phyloP scores from a whole-genome alignment of 2,888 invertebrate species.

The Synergus gifuensis region DNA sequence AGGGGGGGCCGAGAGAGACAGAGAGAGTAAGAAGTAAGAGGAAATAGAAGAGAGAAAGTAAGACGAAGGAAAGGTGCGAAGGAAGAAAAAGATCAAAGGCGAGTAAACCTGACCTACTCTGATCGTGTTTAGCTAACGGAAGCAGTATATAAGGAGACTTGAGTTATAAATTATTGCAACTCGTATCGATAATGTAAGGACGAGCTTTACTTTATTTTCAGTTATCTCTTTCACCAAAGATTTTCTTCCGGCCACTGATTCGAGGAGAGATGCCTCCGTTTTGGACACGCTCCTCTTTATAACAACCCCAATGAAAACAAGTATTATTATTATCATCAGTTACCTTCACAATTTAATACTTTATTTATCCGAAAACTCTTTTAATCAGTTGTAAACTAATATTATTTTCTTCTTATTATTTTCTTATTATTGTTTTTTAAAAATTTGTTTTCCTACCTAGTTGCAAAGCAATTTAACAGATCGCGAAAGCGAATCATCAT shows the following conservation, averaged over 20 bases:
- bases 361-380: too few species aligned
- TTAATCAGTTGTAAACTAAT: too few species aligned
- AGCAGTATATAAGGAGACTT: not conserved
- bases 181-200: not conserved
- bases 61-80: constrained; percentile 35
- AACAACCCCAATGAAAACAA: not conserved
- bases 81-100: constrained; percentile 39
- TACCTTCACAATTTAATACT: too few species aligned
- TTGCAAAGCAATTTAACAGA: not conserved
- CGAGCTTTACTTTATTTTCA: not conserved
- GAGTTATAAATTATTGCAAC: not conserved
- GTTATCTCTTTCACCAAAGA: not conserved
- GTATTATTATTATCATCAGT: too few species aligned
- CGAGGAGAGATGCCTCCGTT: not conserved
- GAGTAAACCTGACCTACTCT: constrained; percentile 28
- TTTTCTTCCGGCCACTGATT: not conserved
- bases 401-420: too few species aligned
- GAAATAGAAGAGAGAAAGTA: constrained; percentile 67
- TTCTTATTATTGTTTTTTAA: not conserved
- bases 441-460: not conserved
- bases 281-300: not conserved
- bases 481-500: not conserved
- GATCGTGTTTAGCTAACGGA: not conserved
- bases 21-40: constrained; percentile 49
- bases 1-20: not conserved